Evolutionary conservation across 2,113 vertebrate genomes (phyloP), one percentile per base, ranked within the genome.

Genomic region (Phalacrocorax carbo): DNA sequence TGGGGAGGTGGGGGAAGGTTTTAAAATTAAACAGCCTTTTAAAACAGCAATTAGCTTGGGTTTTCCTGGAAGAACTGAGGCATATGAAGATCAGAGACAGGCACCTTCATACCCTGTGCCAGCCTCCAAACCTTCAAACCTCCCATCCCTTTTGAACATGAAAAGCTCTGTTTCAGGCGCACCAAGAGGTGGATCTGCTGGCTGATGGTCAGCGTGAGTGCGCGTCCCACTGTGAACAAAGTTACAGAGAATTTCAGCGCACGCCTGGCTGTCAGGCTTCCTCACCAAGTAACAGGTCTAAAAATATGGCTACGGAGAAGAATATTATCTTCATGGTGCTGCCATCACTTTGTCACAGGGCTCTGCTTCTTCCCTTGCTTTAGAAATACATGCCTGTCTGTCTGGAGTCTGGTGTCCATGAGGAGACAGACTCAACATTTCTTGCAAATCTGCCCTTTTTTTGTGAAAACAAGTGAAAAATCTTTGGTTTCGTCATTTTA

Each of bases 221-320:
- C 1, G 15, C 14, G 30, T 92, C 98, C 97, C 95, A 96, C 98
- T 97, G 97, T 91, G 98, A 98, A 97, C 95, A 98, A 98, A 98
- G 96, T 66, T 65, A 88, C 19, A 6, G 62, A 3, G 3, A 96
- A 97, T 95, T 97, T 95, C 94, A 82, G 83, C 10, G 11, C 81
- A 51, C 36, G 42, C 85, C 69, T 70, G 84, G 75, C 93, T 90
- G 65, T 58, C 66, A 73, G 90, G 79, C 71, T 96, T 79, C 94
- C 80, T 88, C 4, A 5, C 62, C 80, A 76, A 38, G 25, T 9
- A 82, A 80, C 4, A 0, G 79, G 60, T 82, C 87, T 90, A 76
- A 97, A 97, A 97, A 94, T 94, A 85, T 0, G 7, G 40, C 76
- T 38, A 17, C 1, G 6, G 57, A 46, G 61, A 26, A 42, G 23